Evolutionary conservation across 2,888 invertebrate species (phyloP), one percentile per base, ranked within the genome.

Genomic region (Tipula vernalis): DNA sequence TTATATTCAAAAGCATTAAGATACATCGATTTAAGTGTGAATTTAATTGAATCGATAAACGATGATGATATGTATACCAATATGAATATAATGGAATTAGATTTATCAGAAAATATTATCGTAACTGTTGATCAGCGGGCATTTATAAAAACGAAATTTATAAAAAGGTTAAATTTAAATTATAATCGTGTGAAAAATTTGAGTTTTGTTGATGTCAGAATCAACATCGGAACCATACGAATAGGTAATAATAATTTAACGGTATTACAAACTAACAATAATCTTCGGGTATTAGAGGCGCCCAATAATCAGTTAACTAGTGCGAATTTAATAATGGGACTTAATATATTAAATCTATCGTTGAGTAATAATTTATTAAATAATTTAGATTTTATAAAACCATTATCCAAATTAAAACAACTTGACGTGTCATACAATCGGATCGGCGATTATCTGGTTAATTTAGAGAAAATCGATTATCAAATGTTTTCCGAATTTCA

Each of bases 11-110:
- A 36, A 3, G 36, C 42, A 12, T 42, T 87, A 13, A 85, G 86
- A 2, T 13, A 83, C 4, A 42, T 87, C 18, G 86, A 86, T 86
- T 71, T 87, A 36, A 84, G 41, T 36, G 57, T 47, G 13, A 87
- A 86, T 84, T 51, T 12, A 2, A 13, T 71, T 3, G 71, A 71
- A 71, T 12, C 71, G 28, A 13, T 71, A 18, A 28, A 28, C n/a
- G 10, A 28, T 6, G 10, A 0, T 3, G 28, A 28, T 12, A n/a
- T 8, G 28, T 71, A 10, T 28, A 71, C 8, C 5, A 18, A 71
- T 71, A 10, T 71, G 44, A 85, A n/a, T 41, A 18, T 85, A 15
- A n/a, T 12, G 10, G 44, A 85, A 44, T 41, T 85, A 2, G 12
- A 85, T 44, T 85, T 85, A 85, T 85, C 85, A 2, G 1, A 12